Evolutionary conservation across 1,140 invertebrate species (phyloP), one percentile per base, ranked within the genome.

Genomic region (Heliconius congener): DNA sequence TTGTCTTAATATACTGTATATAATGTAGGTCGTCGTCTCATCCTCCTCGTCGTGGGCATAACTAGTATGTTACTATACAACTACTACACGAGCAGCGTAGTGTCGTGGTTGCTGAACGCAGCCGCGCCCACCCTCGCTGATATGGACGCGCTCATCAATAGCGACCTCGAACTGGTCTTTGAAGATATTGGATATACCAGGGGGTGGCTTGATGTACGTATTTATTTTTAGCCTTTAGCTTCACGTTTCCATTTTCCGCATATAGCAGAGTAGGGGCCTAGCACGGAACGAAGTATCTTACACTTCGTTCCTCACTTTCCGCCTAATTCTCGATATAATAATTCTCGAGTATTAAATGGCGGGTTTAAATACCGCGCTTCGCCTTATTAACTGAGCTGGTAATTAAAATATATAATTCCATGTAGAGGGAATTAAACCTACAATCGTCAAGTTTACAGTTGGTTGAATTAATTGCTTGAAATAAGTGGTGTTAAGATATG

Each of bases 61-160:
- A 94, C 87, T 42, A 93, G 91, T 73, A 90, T 94, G 87, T 81
- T 95, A 9, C 84, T 95, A 2, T 95, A 95, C 76, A 95, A 95
- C 85, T 95, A 95, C 84, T 95, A 95, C 82, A 95, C 94, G 2
- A 95, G 93, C 74, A 94, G 93, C 73, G 93, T 95, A 23, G 94
- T 95, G 0, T 95, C 93, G 0, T 95, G 93, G 88, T 86, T 95
- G 4, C 86, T 95, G 39, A 94, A 89, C 72, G 93, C 93, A 0
- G 88, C 91, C 0, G 86, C 90, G 0, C 90, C 91, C 0, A 90
- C 86, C 6, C 83, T 94, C 30, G 80, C 83, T n/a, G 83, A 84
- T 71, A 77, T 95, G 19, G 88, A 94, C 18, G 91, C 86, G 2
- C 85, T 95, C 4, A 88, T 95, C 8, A 83, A 83, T 18, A 93